Percentiles rank a stretch among this genome's conserved stretches.
Conservation (phyloP, 2,888 invertebrate species). For the Sphaerophoria rueppellii region DNA sequence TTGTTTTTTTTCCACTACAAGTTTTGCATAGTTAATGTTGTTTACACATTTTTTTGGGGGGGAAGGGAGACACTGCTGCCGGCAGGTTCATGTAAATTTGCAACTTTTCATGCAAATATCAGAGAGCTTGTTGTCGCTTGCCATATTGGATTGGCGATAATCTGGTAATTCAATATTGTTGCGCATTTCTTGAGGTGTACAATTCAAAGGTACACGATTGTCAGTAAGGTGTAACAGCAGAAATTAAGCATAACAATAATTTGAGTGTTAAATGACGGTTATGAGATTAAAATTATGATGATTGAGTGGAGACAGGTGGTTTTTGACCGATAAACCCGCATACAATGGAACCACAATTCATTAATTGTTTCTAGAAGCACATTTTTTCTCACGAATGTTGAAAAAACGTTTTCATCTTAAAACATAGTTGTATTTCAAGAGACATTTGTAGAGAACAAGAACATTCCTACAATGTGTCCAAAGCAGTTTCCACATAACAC, state of each 20-base stretch:
- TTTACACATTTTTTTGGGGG: not conserved
- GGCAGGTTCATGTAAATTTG: slow-evolving; percentile 14
- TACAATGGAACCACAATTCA: slow-evolving; percentile 20
- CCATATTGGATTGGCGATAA: not conserved
- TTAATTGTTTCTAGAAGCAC: not conserved
- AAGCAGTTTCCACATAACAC: too few relatives aligned
- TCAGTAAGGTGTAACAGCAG: slow-evolving; percentile 3
- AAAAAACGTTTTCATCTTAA: too few relatives aligned
- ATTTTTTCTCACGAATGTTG: slow-evolving; percentile 4
- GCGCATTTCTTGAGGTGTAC: slow-evolving; percentile 1
- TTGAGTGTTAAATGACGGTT: slow-evolving; percentile 45
- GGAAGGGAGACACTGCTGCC: not conserved
- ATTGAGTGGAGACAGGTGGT: slow-evolving; percentile 46
- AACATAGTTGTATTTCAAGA: too few relatives aligned
- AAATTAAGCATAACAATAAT: slow-evolving; percentile 55
- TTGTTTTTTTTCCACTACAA: not conserved
- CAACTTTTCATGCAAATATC: slow-evolving; percentile 9
- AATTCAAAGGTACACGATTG: slow-evolving; percentile 3
- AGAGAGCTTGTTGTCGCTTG: slow-evolving; percentile 21
- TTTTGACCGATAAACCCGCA: slow-evolving; percentile 3
- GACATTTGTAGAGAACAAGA: too few relatives aligned
- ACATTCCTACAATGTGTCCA: too few relatives aligned
- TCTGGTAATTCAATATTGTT: slow-evolving; percentile 41
- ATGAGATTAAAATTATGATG: slow-evolving; percentile 51
- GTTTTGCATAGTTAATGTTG: slow-evolving; percentile 46